Evolutionary conservation across 2,888 invertebrate species (phyloP), one percentile per base, ranked within the genome.

Genomic region (Agrenia bidenticulata): DNA sequence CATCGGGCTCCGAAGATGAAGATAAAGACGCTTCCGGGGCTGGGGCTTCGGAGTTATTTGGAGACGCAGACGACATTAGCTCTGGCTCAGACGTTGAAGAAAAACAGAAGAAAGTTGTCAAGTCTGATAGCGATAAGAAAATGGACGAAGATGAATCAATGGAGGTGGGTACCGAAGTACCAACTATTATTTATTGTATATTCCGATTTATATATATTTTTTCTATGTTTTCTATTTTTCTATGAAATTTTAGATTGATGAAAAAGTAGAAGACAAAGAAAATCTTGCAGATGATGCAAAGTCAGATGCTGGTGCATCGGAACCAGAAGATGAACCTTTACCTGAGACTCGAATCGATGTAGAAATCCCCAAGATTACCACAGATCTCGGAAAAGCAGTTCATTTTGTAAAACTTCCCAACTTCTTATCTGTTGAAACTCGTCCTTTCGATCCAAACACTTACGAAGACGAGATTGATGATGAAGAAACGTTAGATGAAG

Each of bases 391-490:
- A 59, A 88, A 88, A 73, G 94, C 94, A 78, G 85, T 96, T 77
- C 93, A 97, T 80, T 97, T 97, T 77, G 94, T 98, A 0, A 97
- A 98, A 79, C 81, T 99, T 65, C 99, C 99, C 1, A 99, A 99
- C 81, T 99, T 99, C 81, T 86, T 99, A 78, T 97, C 96, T 0
- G 95, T 99, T 45, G 98, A 98, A 80, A 96, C 96, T 0, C 84
- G 97, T 71, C 98, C 98, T 0, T 99, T 96, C 78, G 97, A 98
- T 79, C 88, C 89, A 0, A 89, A 88, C 68, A 92, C 93, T 0
- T 99, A 98, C 79, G 98, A 99, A 80, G 97, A 98, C 81, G 99
- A 99, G 83, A 93, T 97, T 73, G 98, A 99, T 78, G 98, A 99
- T 77, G 97, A 98, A 80, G 97, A 97, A 80, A 93, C 94, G 0